Percentiles rank a stretch among this genome's conserved stretches.
Evolutionary conservation across 2,888 invertebrate genomes (phyloP).

Genomic region (Mythimna ferrago): DNA sequence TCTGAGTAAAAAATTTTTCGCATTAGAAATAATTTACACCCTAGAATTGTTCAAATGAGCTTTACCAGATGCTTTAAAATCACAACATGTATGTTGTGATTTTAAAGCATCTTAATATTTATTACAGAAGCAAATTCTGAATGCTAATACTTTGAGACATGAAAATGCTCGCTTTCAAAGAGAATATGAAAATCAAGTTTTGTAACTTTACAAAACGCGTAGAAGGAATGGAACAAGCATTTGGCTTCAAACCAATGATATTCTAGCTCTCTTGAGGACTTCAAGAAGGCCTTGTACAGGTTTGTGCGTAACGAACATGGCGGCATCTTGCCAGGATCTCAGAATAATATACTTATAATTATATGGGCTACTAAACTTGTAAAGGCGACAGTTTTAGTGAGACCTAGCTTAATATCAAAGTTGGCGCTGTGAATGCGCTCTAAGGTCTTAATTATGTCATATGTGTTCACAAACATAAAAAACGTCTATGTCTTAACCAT

Average conservation of each 20-base stretch:
- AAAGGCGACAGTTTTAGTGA: conserved; percentile 1
- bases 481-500: not conserved
- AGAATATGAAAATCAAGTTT: conserved; percentile 17
- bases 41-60: conserved; percentile 6
- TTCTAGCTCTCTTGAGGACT: conserved; percentile 38
- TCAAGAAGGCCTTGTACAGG: conserved; percentile 45
- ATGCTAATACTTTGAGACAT: conserved; percentile 1
- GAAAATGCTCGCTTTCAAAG: not conserved
- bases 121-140: not conserved
- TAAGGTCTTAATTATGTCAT: not conserved
- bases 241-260: conserved; percentile 49
- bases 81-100: no score
- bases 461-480: not conserved
- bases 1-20: conserved; percentile 19
- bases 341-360: conserved; percentile 51
- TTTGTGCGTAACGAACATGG: conserved; percentile 33
- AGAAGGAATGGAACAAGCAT: conserved; percentile 29
- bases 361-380: conserved; percentile 27
- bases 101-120: not conserved
- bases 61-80: no score
- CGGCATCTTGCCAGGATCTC: conserved; percentile 57
- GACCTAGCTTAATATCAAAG: conserved; percentile 1
- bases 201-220: conserved; percentile 15
- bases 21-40: conserved; percentile 8
- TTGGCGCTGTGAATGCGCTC: not conserved